Conservation (phyloP, 1,140 invertebrate species). For the Drosophila equinoxialis region DNA sequence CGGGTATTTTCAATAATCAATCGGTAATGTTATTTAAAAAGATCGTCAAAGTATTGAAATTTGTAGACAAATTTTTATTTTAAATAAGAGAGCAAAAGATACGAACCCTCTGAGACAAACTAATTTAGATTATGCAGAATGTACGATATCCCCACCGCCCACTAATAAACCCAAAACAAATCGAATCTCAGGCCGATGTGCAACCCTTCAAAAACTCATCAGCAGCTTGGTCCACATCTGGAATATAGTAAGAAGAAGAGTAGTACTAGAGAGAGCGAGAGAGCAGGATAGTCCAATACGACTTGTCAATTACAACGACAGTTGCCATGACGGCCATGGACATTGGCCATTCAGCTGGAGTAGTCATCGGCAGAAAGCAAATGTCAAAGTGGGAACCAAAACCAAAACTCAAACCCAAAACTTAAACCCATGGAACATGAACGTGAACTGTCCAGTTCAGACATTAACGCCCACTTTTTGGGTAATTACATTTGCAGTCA, state of each 20-base stretch:
- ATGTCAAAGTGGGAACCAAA: conserved; percentile 10
- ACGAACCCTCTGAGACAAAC: neutral
- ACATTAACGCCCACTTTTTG: conserved; percentile 41
- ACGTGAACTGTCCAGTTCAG: conserved; percentile 15
- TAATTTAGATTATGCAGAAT: conserved; percentile 14
- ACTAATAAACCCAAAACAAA: neutral
- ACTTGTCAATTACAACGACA: conserved; percentile 55
- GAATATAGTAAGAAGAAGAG: neutral
- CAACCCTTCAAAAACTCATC: conserved; percentile 16
- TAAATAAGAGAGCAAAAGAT: too few species aligned
- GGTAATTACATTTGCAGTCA: conserved; percentile 56
- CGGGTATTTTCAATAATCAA: too few species aligned
- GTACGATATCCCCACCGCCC: neutral
- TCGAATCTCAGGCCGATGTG: neutral
- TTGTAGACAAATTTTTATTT: too few species aligned
- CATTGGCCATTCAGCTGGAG: conserved; percentile 23
- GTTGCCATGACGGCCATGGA: conserved; percentile 46
- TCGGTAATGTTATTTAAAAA: too few species aligned
- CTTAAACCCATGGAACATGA: neutral
- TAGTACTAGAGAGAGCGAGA: neutral
- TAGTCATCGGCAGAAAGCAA: conserved; percentile 24
- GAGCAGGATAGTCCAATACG: conserved; percentile 1
- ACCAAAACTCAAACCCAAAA: conserved; percentile 2
- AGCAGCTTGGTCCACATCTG: conserved; percentile 1
- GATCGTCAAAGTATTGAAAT: too few species aligned